phyloP scores from a whole-genome alignment of 2,797 vertebrate species.

The Hypotaenidia philippensis region DNA sequence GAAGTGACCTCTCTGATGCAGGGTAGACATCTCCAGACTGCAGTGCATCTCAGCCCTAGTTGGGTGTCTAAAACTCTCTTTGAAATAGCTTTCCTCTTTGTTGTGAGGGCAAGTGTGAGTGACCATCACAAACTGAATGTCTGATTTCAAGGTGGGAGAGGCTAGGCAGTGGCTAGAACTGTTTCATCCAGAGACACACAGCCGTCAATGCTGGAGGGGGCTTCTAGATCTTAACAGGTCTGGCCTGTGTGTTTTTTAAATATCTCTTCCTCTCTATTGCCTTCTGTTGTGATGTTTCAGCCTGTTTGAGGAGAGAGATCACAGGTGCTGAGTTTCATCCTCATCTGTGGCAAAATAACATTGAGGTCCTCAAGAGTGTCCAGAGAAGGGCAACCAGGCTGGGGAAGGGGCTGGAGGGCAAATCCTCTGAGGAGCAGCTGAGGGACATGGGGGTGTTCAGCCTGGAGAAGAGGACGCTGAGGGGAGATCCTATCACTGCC shows the following conservation, averaged over 20 bases:
- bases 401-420: too few relatives aligned
- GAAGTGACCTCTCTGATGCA: neutral
- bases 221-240: rapidly evolving
- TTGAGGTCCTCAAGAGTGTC: too few relatives aligned
- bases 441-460: too few relatives aligned
- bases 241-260: neutral
- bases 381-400: too few relatives aligned
- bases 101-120: neutral
- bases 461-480: too few relatives aligned
- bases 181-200: neutral
- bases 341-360: too few relatives aligned
- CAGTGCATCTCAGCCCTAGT: neutral
- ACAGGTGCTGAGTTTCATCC: neutral
- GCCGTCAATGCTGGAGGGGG: rapidly evolving
- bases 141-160: neutral
- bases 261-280: neutral
- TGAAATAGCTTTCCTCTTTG: neutral
- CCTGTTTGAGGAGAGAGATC: neutral
- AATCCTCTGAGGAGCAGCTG: too few relatives aligned
- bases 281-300: neutral
- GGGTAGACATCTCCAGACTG: neutral
- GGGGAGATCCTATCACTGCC: too few relatives aligned
- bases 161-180: neutral
- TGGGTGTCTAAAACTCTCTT: neutral
- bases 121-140: neutral